Percentiles rank a stretch among this genome's conserved stretches.
These are phyloP conservation scores for Acronicta leporina DNA, from an alignment of 2,888 invertebrate genomes.

Conservation along the genomic window DNA sequence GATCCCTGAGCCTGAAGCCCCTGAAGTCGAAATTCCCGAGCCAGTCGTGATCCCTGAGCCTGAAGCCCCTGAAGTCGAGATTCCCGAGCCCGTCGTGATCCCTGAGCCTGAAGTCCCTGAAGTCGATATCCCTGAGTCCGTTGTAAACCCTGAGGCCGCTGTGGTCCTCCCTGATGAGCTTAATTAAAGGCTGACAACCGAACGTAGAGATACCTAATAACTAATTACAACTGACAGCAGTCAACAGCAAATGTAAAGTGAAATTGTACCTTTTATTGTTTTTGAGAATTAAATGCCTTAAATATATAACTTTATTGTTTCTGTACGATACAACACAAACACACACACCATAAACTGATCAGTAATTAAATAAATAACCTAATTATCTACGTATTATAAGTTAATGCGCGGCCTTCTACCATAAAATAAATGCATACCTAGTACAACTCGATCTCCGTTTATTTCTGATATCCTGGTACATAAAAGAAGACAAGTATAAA, in stretches of 20 bases:
- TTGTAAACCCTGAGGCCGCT: background rate
- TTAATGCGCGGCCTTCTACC: too few species aligned
- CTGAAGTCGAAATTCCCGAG: background rate
- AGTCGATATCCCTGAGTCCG: too few species aligned
- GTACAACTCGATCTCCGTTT: background rate
- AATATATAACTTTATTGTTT: too few species aligned
- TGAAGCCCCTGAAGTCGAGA: background rate
- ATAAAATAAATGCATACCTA: too few species aligned
- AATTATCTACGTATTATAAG: too few species aligned
- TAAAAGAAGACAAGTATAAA: constrained; percentile 19
- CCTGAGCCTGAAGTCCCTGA: background rate
- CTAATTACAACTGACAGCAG: too few species aligned
- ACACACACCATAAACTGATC: too few species aligned
- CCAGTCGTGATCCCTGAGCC: background rate
- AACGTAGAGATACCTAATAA: background rate
- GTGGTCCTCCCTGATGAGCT: background rate
- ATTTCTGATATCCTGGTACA: constrained; percentile 1
- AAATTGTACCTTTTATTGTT: too few species aligned
- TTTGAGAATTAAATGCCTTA: too few species aligned
- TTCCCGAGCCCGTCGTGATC: background rate
- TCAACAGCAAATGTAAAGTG: too few species aligned
- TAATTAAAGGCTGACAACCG: background rate
- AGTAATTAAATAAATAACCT: too few species aligned
- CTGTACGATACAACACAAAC: too few species aligned
- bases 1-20: background rate